These are phyloP conservation scores for Eufriesea mexicana DNA, from an alignment of 1,140 invertebrate genomes.

Conservation along the genomic window DNA sequence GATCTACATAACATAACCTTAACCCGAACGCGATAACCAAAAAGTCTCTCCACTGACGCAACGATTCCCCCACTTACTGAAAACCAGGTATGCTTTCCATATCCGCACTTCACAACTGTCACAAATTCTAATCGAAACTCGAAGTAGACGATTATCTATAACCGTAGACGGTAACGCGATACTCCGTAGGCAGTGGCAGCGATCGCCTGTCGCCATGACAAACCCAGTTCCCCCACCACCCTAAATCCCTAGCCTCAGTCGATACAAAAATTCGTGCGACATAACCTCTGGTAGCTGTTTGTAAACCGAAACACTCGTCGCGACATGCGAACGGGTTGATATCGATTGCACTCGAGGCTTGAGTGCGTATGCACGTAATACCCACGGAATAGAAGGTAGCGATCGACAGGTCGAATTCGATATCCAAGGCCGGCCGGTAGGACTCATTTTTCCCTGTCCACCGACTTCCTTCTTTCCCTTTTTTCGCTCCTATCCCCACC, in stretches of 20 bases:
- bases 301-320: constrained; percentile 10
- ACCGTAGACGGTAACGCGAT: background rate
- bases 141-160: background rate
- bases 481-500: too few relatives aligned
- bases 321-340: background rate
- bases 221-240: background rate
- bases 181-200: background rate
- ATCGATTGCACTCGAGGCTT: constrained; percentile 24
- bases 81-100: too few relatives aligned
- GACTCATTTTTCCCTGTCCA: constrained; percentile 19
- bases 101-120: too few relatives aligned
- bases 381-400: constrained; percentile 12
- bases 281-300: background rate
- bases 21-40: too few relatives aligned
- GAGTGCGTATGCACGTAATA: constrained; percentile 16
- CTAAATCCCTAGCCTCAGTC: background rate
- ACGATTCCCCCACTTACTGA: too few relatives aligned
- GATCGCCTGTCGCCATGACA: background rate
- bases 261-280: constrained; percentile 1
- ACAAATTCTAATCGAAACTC: background rate
- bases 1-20: too few relatives aligned
- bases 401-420: constrained; percentile 47
- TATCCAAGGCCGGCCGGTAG: constrained; percentile 47
- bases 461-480: background rate
- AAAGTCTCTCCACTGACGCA: too few relatives aligned